These are phyloP conservation scores for Stichopus horrens DNA, from an alignment of 53 echinoderm and acorn worm species.

Conservation along the genomic window DNA sequence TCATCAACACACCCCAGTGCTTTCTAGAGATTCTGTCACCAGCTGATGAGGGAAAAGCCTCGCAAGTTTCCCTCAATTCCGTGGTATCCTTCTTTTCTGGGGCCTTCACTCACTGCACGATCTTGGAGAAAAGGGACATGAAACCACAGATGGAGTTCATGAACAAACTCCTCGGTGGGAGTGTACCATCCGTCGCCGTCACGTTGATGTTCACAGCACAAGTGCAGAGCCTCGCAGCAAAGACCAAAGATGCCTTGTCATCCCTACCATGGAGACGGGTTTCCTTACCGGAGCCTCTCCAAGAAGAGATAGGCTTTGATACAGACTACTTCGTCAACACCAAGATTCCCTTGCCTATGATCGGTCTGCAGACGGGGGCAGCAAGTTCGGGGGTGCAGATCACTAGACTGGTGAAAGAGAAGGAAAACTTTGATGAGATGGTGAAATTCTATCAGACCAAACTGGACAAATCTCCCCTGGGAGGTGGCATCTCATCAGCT, in stretches of 20 bases:
- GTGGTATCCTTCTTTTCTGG: conserved; percentile 79
- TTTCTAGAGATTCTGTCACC: conserved; percentile 74
- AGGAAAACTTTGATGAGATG: conserved; percentile 69
- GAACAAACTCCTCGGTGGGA: conserved; percentile 8
- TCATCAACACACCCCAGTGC: conserved; percentile 91
- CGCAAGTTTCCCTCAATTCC: conserved; percentile 63
- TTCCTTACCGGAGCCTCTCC: conserved; percentile 60
- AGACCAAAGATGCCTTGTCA: conserved; percentile 58
- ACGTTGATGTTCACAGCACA: conserved; percentile 69
- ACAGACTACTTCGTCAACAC: conserved; percentile 73
- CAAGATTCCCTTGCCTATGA: conserved; percentile 67
- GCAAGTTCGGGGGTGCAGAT: conserved; percentile 75
- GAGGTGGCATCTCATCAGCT: conserved; percentile 53
- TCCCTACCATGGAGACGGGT: conserved; percentile 69
- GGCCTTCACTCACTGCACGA: conserved; percentile 84
- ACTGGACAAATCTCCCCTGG: conserved; percentile 55
- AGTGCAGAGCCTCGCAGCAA: conserved; percentile 59
- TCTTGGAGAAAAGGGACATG: conserved; percentile 62
- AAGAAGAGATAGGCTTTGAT: conserved; percentile 70
- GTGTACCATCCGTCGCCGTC: conserved; percentile 71
- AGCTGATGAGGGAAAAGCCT: conserved; percentile 50
- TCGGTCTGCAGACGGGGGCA: conserved; percentile 76
- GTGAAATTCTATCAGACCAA: conserved; percentile 78
- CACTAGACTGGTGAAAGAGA: conserved; percentile 68
- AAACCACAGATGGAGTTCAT: neutral